Evolutionary conservation across 2,888 invertebrate species (phyloP), one percentile per base, ranked within the genome.

Genomic region (Mylabris sibirica): DNA sequence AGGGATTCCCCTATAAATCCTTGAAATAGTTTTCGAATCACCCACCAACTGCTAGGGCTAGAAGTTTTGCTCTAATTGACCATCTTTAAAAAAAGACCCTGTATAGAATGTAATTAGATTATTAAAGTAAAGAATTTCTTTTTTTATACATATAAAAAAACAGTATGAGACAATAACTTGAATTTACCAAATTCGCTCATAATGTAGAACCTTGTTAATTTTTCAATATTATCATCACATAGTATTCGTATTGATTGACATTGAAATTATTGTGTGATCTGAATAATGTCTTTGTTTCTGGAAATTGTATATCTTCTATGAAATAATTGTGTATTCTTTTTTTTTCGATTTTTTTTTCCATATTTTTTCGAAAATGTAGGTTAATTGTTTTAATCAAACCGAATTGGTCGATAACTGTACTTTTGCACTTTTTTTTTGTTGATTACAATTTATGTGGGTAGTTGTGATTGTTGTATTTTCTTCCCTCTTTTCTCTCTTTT

Each of bases 181-280:
- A 9, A 20, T 49, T 20, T 49, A 22, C 22, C 17, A 44, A 44
- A 44, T n/a, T 44, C 0, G 11, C 14, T 38, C 12, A 12, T 20
- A 8, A 9, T n/a, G 3, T 3, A 24, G 12, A 24, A 24, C 53
- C 53, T 53, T 53, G 53, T 44, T 44, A 44, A 53, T 22, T 53
- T 49, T 53, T 53, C 53, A 53, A 53, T 53, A 53, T 53, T 53
- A 53, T 53, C 53, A 53, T 53, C 53, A 53, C 53, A 53, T 53
- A 53, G 5, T 20, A 20, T 20, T 22, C n/a, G 41, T 17, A 12
- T 53, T 24, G 53, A 53, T 53, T 53, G 22, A 53, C 53, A 53
- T 53, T 53, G 53, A 53, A 53, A 53, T 24, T 53, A 53, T 53
- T 53, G 12, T 53, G 53, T 53, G 53, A 22, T 53, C 12, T 53